Conservation (phyloP, 2,888 invertebrate genomes). For the Emmelina monodactyla region DNA sequence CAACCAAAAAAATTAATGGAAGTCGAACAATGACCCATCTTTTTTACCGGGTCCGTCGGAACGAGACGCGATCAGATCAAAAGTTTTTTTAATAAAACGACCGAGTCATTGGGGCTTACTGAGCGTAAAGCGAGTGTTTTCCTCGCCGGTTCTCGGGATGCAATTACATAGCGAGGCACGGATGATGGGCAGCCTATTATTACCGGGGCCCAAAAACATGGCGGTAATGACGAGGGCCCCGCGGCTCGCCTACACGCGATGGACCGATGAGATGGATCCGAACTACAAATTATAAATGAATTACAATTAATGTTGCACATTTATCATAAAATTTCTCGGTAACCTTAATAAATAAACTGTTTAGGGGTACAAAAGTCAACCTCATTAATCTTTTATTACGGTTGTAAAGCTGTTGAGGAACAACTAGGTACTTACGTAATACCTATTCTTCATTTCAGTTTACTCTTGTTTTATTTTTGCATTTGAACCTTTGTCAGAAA, state of each 20-base stretch:
- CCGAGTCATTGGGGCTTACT: conserved; percentile 42
- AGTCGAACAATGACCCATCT: conserved; percentile 28
- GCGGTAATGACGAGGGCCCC: conserved; percentile 20
- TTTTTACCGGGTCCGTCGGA: conserved; percentile 17
- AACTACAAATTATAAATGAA: no score
- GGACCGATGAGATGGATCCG: no score
- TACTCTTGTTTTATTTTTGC: no score
- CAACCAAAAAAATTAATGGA: conserved; percentile 40
- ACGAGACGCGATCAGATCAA: conserved; percentile 23
- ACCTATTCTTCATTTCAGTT: no score
- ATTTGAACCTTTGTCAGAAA: no score
- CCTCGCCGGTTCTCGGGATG: conserved; percentile 49
- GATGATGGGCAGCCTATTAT: conserved; percentile 24
- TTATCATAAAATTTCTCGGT: no score
- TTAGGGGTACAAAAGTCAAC: no score
- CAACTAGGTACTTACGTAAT: no score
- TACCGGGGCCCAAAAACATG: conserved; percentile 30
- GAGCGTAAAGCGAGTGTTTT: conserved; percentile 49
- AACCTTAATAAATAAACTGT: no score
- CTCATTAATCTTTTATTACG: no score
- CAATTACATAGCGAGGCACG: conserved; percentile 41
- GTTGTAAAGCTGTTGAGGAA: no score
- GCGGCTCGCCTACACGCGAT: conserved; percentile 12
- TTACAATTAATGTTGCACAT: no score
- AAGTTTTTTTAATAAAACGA: conserved; percentile 31